phyloP scores from a whole-genome alignment of 2,797 vertebrate species.

The Harpagifer antarcticus region DNA sequence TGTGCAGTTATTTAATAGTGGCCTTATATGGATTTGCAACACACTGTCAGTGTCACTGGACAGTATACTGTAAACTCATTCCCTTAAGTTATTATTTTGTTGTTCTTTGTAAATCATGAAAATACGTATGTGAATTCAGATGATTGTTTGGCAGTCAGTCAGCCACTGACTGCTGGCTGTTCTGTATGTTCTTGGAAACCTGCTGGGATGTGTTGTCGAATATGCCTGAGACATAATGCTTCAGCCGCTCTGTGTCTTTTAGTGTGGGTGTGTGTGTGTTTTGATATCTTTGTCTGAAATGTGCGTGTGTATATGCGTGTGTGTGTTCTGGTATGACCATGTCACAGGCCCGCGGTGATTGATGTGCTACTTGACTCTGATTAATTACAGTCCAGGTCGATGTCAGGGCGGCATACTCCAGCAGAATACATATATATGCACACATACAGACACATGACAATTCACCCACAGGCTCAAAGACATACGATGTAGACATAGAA shows the following conservation, averaged over 20 bases:
- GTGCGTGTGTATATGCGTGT: neutral
- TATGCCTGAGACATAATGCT: slow-evolving; percentile 32
- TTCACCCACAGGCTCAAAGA: slow-evolving; percentile 13
- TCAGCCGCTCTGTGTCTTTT: neutral
- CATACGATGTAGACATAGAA: slow-evolving; percentile 5
- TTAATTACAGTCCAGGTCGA: slow-evolving; percentile 73
- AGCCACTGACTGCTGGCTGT: slow-evolving; percentile 44
- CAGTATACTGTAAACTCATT: neutral
- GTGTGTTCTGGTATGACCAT: slow-evolving; percentile 18
- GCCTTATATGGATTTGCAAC: too few species aligned
- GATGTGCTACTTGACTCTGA: slow-evolving; percentile 72
- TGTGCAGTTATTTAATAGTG: neutral
- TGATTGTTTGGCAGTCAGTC: slow-evolving; percentile 49
- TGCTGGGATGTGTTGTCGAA: slow-evolving; percentile 48
- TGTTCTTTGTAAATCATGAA: slow-evolving; percentile 8
- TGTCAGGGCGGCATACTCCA: slow-evolving; percentile 50
- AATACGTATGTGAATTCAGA: slow-evolving; percentile 15
- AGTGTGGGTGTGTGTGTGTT: slow-evolving; percentile 1
- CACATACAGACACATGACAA: slow-evolving; percentile 24
- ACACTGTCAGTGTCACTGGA: neutral
- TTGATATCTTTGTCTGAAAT: slow-evolving; percentile 5
- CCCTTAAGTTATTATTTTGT: neutral
- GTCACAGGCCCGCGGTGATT: slow-evolving; percentile 66
- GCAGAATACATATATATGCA: slow-evolving; percentile 56
- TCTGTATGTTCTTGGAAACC: slow-evolving; percentile 54